These are phyloP conservation scores for Onychomys torridus DNA, from an alignment of 2,797 vertebrate genomes.

Conservation along the genomic window DNA sequence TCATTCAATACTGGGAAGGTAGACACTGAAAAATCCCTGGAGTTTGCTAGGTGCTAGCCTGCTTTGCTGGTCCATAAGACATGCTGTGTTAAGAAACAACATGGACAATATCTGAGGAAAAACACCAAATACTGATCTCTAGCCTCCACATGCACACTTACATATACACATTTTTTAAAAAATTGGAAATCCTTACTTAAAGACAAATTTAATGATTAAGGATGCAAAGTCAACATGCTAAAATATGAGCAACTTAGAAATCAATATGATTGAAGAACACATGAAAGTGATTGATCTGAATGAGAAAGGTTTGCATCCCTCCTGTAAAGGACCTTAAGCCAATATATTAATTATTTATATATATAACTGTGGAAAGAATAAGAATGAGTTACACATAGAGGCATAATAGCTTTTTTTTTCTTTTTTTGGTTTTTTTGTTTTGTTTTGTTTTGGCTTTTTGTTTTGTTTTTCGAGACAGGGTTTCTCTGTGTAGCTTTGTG, in stretches of 20 bases:
- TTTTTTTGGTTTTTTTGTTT: too few relatives aligned
- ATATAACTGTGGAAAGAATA: background rate
- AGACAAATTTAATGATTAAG: background rate
- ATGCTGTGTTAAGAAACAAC: background rate
- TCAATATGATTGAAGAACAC: background rate
- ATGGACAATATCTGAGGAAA: background rate
- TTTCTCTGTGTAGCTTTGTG: too few relatives aligned
- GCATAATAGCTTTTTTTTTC: background rate
- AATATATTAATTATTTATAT: background rate
- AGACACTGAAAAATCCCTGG: background rate
- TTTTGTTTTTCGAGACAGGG: too few relatives aligned
- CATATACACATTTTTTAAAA: background rate
- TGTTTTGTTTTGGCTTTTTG: too few relatives aligned
- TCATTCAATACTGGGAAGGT: background rate
- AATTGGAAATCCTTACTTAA: background rate
- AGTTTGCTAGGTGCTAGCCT: background rate
- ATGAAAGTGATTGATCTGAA: background rate
- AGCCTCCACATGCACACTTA: too few relatives aligned
- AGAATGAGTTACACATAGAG: background rate
- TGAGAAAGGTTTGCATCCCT: background rate
- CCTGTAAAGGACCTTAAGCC: background rate
- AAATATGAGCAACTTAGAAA: slow-evolving; percentile 45
- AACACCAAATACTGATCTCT: background rate
- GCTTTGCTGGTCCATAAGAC: too few relatives aligned
- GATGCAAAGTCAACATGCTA: background rate